A percentile compares a stretch with the other conserved stretches of the same genome.
phyloP scores from a whole-genome alignment of 2,888 invertebrate species.

The Alsophila aescularia region DNA sequence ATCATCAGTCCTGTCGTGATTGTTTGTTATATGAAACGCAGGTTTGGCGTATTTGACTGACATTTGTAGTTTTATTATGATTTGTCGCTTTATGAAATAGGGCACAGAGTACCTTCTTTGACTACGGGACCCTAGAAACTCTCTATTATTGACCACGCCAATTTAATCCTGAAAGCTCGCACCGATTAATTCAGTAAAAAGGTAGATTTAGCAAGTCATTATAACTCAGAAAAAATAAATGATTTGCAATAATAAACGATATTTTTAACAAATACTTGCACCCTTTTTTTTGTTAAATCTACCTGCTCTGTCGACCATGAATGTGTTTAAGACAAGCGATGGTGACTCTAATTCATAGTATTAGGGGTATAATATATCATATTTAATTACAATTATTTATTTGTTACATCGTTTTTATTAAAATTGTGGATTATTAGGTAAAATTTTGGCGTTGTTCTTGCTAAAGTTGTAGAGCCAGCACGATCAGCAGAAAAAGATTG shows the following conservation, averaged over 20 bases:
- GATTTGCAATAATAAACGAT: constrained; percentile 9
- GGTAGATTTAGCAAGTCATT: not conserved
- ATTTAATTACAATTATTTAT: constrained; percentile 29
- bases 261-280: not conserved
- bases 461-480: no score
- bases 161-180: constrained; percentile 1
- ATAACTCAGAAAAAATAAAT: not conserved
- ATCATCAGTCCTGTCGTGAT: no score
- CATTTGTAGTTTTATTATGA: no score
- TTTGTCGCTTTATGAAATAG: no score
- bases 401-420: constrained; percentile 1
- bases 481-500: no score
- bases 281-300: constrained; percentile 21
- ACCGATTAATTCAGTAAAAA: constrained; percentile 1
- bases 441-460: no score
- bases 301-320: constrained; percentile 27
- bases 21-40: no score
- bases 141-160: no score
- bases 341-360: constrained; percentile 25
- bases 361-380: constrained; percentile 31
- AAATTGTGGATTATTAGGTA: no score
- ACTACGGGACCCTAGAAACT: no score
- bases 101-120: no score
- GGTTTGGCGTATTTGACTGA: no score
- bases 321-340: constrained; percentile 10